Evolutionary conservation across 2,888 invertebrate species (phyloP).

Genomic region (Ophion costatus): DNA sequence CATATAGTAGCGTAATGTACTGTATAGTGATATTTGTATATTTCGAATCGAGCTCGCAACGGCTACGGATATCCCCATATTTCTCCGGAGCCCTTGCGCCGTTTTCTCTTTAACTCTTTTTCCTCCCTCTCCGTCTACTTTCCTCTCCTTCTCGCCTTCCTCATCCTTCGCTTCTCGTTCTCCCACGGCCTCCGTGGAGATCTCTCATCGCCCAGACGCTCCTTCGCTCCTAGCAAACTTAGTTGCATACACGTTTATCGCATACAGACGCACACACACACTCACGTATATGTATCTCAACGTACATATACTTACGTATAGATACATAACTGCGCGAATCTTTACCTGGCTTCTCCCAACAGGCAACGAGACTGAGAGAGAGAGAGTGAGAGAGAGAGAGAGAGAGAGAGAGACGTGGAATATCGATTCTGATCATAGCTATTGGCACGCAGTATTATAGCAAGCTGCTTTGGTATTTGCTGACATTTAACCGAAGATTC

Average conservation of each 20-base stretch:
- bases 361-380: background rate
- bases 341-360: slow-evolving; percentile 10
- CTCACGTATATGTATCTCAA: background rate
- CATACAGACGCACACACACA: background rate
- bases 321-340: slow-evolving; percentile 39
- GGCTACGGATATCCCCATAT: slow-evolving; percentile 61
- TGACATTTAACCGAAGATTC: slow-evolving; percentile 61
- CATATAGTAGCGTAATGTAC: slow-evolving; percentile 57
- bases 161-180: slow-evolving; percentile 53
- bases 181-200: slow-evolving; percentile 61
- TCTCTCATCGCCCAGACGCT: slow-evolving; percentile 57
- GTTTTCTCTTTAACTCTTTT: slow-evolving; percentile 36
- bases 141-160: slow-evolving; percentile 55
- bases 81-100: slow-evolving; percentile 39
- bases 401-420: slow-evolving; percentile 38
- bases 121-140: slow-evolving; percentile 55
- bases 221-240: slow-evolving; percentile 51
- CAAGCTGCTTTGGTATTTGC: slow-evolving; percentile 57
- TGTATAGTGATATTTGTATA: slow-evolving; percentile 53
- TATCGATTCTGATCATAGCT: slow-evolving; percentile 67
- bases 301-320: slow-evolving; percentile 5
- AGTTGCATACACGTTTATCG: slow-evolving; percentile 12
- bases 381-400: background rate
- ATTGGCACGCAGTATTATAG: slow-evolving; percentile 61
- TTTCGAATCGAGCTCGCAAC: slow-evolving; percentile 59